A percentile compares a stretch with the other conserved stretches of the same genome.
Evolutionary conservation across 2,113 vertebrate genomes (phyloP).

Genomic region (Parus major): DNA sequence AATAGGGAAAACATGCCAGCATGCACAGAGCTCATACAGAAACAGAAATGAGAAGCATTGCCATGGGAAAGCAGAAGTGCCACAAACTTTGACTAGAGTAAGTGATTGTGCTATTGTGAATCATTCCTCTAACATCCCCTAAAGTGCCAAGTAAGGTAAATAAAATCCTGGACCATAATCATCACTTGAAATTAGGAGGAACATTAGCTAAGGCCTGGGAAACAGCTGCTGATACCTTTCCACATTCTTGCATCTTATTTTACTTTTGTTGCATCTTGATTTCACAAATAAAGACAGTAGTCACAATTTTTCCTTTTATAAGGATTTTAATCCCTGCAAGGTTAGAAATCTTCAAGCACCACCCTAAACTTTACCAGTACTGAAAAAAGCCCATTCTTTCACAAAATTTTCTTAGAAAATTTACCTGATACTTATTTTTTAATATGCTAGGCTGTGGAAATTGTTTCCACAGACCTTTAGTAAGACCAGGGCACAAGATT

Average conservation of each 20-base stretch:
- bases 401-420: background rate
- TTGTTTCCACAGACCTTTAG: background rate
- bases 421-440: background rate
- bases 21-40: background rate
- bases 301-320: background rate
- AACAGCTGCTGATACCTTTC: background rate
- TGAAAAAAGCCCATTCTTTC: background rate
- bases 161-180: background rate
- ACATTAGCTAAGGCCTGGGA: background rate
- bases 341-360: background rate
- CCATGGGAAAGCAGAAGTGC: slow-evolving; percentile 33
- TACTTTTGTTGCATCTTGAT: background rate
- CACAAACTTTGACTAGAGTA: background rate
- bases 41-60: background rate
- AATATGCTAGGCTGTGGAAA: background rate
- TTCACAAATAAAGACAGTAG: background rate
- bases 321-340: accelerated
- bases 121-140: background rate
- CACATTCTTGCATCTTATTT: background rate
- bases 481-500: background rate
- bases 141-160: slow-evolving; percentile 26
- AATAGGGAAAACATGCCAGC: background rate
- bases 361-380: background rate
- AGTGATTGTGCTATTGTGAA: background rate
- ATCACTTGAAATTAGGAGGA: background rate